Evolutionary conservation across 2,797 vertebrate genomes (phyloP), one percentile per base, ranked within the genome.

Genomic region (Amniataba percoides): DNA sequence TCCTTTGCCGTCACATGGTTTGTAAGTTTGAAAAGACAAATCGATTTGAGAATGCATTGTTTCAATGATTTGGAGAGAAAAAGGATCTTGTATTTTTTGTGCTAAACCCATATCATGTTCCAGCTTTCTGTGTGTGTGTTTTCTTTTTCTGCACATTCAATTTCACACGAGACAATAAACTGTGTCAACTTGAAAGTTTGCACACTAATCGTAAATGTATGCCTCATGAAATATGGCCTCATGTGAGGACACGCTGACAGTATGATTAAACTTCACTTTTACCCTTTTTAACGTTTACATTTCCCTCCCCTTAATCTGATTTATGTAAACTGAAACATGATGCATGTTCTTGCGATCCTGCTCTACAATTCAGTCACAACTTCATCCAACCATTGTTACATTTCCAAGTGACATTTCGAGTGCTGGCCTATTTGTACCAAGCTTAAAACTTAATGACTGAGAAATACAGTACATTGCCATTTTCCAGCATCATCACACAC

Each of bases 11-110:
- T 42, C 73, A 21, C 40, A 67, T 49, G 53, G 69, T 75, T 74
- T 69, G 59, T 68, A 60, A 57, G 59, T 78, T 83, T 73, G 59
- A 82, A 51, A 58, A 77, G 67, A 82, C 48, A 67, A 88, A 82
- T 82, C 56, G 72, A 39, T 69, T 74, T 60, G 27, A 75, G 19
- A 61, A 71, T 66, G 34, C 53, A 53, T 66, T 83, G 23, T 42
- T n/a, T 71, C 18, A 77, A 8, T 55, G 27, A 61, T 63, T n/a
- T 45, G n/a, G n/a, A 78, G 55, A 13, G 52, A 34, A 13, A 27
- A 70, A 55, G 7, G 11, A 13, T 18, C 19, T 21, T n/a, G 4
- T 23, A 13, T 52, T 31, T 51, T 10, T 75, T 39, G 0, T 16
- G 7, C 0, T 36, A 74, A 82, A 81, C 15, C 23, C 19, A 46